Conservation (phyloP, 2,797 vertebrate genomes). For the Dryobates pubescens region DNA sequence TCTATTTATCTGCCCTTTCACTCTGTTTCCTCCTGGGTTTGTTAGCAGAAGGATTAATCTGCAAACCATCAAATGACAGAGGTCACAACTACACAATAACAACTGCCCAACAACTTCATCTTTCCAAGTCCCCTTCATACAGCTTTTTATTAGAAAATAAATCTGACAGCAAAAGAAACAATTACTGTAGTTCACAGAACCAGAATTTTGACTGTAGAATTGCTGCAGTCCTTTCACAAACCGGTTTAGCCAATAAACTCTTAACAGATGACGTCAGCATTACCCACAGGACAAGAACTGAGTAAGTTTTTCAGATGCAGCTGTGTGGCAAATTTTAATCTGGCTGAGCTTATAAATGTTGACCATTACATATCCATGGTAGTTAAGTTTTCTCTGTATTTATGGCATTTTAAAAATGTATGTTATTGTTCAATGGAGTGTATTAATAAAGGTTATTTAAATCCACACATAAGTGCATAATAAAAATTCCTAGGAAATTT, state of each 20-base stretch:
- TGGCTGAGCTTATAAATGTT: background rate
- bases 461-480: background rate
- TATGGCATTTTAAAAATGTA: background rate
- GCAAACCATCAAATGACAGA: background rate
- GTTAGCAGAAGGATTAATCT: background rate
- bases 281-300: background rate
- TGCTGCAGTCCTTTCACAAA: background rate
- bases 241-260: background rate
- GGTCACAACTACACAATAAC: background rate
- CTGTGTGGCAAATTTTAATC: background rate
- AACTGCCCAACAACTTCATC: background rate
- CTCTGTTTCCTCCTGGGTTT: background rate
- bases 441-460: conserved; percentile 36
- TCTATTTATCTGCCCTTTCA: background rate
- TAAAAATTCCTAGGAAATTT: background rate
- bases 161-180: background rate
- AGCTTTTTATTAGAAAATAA: background rate
- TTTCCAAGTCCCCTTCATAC: background rate
- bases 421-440: background rate
- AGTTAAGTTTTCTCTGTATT: background rate
- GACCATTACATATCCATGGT: background rate
- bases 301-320: background rate
- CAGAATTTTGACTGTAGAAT: background rate
- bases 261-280: background rate
- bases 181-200: background rate